Evolutionary conservation across 2,113 vertebrate genomes (phyloP).

Genomic region (Ia io): DNA sequence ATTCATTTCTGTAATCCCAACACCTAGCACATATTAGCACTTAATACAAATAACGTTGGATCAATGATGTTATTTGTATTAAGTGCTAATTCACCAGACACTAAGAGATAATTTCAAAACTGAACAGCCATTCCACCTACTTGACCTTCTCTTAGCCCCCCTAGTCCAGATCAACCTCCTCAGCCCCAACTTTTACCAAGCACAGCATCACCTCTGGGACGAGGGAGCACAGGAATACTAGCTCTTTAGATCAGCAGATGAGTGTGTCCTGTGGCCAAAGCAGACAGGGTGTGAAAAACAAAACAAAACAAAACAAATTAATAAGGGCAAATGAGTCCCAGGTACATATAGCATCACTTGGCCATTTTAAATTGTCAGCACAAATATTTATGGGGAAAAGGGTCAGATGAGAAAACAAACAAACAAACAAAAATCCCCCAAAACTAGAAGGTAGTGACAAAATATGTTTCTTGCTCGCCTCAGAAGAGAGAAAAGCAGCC

Average conservation of each 20-base stretch:
- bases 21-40: neutral
- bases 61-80: too few relatives aligned
- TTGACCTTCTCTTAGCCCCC: neutral
- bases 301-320: neutral
- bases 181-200: neutral
- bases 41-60: neutral
- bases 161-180: neutral
- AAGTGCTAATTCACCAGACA: neutral
- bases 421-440: neutral
- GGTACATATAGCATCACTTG: neutral
- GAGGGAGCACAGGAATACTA: too few relatives aligned
- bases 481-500: neutral
- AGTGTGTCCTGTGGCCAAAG: neutral
- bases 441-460: neutral
- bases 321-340: neutral
- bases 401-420: neutral
- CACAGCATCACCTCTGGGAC: neutral
- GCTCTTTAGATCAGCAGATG: neutral
- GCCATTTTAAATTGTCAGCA: neutral
- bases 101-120: neutral
- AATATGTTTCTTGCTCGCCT: constrained; percentile 30
- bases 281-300: neutral
- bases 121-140: neutral
- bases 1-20: neutral
- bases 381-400: neutral